phyloP scores from a whole-genome alignment of 2,113 vertebrate genomes.

The Odocoileus virginianus region DNA sequence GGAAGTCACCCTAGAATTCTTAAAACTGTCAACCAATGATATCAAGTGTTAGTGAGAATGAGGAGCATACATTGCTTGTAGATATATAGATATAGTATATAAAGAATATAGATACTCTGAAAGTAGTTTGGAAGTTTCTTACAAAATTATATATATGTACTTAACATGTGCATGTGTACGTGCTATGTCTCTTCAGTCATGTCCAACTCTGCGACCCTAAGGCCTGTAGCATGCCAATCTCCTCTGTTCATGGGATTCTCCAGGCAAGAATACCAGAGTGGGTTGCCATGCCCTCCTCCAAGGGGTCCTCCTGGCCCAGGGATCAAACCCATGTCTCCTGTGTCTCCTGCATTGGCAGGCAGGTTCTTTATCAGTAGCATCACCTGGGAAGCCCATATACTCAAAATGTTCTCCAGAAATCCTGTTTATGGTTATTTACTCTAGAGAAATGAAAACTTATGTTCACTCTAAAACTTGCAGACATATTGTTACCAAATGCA shows the following conservation, averaged over 20 bases:
- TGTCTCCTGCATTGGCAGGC: neutral
- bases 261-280: neutral
- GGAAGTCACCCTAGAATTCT: neutral
- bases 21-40: neutral
- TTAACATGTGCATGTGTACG: neutral
- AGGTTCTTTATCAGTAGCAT: neutral
- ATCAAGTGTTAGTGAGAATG: neutral
- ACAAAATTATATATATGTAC: neutral
- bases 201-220: neutral
- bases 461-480: neutral
- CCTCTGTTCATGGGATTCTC: neutral
- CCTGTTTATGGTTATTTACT: neutral
- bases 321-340: neutral
- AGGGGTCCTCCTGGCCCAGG: neutral
- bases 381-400: neutral
- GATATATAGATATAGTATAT: too few relatives aligned
- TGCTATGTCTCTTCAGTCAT: neutral
- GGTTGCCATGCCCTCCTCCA: neutral
- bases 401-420: neutral
- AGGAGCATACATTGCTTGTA: neutral
- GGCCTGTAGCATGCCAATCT: neutral
- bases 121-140: neutral
- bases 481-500: neutral
- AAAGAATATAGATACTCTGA: neutral
- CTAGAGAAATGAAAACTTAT: neutral